Conservation (phyloP, 2,888 invertebrate species). For the Ecliptopera silaceata region DNA sequence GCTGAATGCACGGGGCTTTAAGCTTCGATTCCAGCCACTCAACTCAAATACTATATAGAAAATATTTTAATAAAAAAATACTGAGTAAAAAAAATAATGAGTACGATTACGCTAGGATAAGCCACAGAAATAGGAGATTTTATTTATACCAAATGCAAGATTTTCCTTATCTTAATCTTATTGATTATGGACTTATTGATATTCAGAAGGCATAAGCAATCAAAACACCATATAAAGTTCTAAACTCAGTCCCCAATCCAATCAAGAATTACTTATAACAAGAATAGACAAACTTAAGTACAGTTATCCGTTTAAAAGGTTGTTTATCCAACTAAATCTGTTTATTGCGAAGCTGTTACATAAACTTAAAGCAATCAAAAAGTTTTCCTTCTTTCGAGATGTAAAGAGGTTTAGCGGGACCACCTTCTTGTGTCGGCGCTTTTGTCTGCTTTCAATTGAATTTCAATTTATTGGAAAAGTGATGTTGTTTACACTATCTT, state of each 20-base stretch:
- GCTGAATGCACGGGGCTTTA: too few relatives aligned
- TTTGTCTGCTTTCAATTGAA: conserved; percentile 9
- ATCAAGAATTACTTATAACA: conserved; percentile 12
- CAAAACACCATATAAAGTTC: conserved; percentile 4
- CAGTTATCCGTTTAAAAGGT: conserved; percentile 28
- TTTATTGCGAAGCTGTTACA: conserved; percentile 34
- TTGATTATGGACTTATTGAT: conserved; percentile 1
- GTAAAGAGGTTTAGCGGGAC: conserved; percentile 18
- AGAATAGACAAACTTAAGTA: conserved; percentile 19
- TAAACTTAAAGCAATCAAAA: conserved; percentile 30
- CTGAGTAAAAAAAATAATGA: too few relatives aligned
- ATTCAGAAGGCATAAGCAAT: conserved; percentile 1
- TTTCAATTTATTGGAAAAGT: conserved; percentile 4
- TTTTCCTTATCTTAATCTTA: not conserved
- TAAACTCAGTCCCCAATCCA: conserved; percentile 18
- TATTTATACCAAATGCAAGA: not conserved
- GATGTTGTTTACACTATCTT: not conserved
- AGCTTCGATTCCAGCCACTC: too few relatives aligned
- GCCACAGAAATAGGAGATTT: not conserved
- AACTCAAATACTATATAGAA: too few relatives aligned
- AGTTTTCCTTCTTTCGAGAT: conserved; percentile 23
- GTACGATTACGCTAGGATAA: too few relatives aligned
- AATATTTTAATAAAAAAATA: too few relatives aligned
- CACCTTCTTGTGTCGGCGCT: conserved; percentile 10
- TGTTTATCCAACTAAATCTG: conserved; percentile 35